Conservation (phyloP, 2,888 invertebrate genomes). For the Erebia ligea region DNA sequence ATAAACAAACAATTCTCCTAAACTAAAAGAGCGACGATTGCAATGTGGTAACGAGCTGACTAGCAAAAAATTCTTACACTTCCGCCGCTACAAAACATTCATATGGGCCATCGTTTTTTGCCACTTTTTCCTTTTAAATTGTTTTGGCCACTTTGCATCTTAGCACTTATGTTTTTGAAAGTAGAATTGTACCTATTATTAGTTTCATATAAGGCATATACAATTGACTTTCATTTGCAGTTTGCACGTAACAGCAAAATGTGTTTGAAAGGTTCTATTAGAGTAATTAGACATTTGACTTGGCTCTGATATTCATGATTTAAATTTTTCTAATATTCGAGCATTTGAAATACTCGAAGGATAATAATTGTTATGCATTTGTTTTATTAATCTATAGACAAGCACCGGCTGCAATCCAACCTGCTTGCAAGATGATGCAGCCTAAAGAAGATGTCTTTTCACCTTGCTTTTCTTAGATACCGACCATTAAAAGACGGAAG, state of each 20-base stretch:
- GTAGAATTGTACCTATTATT: background rate
- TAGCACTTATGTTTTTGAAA: conserved; percentile 15
- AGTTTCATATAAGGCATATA: background rate
- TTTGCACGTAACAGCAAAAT: background rate
- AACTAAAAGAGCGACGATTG: conserved; percentile 28
- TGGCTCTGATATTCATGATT: no score
- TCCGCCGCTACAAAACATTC: conserved; percentile 22
- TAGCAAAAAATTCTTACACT: conserved; percentile 30
- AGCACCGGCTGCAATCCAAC: no score
- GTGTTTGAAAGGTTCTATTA: background rate
- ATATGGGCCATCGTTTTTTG: conserved; percentile 26
- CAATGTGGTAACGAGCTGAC: conserved; percentile 28
- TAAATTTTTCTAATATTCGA: no score
- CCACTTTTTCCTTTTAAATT: conserved; percentile 19
- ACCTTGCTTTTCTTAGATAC: no score
- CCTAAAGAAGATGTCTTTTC: no score
- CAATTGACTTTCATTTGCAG: background rate
- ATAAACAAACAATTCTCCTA: conserved; percentile 27
- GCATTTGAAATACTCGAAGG: no score
- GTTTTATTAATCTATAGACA: no score
- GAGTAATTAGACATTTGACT: background rate
- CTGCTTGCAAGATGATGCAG: no score
- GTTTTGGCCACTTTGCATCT: conserved; percentile 22
- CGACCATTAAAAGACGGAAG: no score
- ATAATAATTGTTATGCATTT: no score